Evolutionary conservation across 2,113 vertebrate species (phyloP), one percentile per base, ranked within the genome.

Genomic region (Oncorhynchus clarkii): DNA sequence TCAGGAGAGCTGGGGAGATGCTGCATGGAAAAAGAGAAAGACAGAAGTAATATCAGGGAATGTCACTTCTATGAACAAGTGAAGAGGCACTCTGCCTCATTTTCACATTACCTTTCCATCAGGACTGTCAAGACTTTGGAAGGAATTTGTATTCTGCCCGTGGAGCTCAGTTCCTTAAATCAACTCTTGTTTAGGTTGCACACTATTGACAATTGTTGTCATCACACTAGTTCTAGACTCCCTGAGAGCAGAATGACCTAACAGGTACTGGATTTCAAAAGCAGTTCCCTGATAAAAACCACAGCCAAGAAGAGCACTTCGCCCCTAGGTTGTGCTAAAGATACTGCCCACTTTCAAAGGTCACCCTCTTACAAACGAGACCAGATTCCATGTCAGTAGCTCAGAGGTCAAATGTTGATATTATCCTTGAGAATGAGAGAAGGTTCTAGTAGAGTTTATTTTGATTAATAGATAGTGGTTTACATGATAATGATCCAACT

Each of bases 1-100:
- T 92, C 76, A 99, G 86, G 69, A 99, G 88, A 0, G 97, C 97
- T 0, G 97, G 97, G 1, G 96, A 96, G 8, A 99, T 99, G 88
- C 97, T 98, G 87, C 22, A 65, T 66, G 31, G 31, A 62, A 48
- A 16, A 69, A 26, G 62, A 70, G 71, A 62, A 62, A 62, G 59
- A 62, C 59, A 62, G n/a, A 16, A 22, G 59, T 22, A n/a, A 62
- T 62, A 22, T 22, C n/a, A 1, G 18, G 16, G 51, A 22, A 62
- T 11, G 16, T 24, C 18, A n/a, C 13, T 62, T 54, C 22, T 62
- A 62, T 7, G 59, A 22, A 22, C n/a, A 22, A 62, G 59, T 62
- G 16, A 62, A 16, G n/a, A 70, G 24, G 24, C 24, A 26, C 29
- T 14, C 18, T 22, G n/a, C n/a, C 51, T 16, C 18, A 62, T 24